These are phyloP conservation scores for Chaetophractus vellerosus DNA, from an alignment of 2,797 vertebrate species.

Conservation along the genomic window DNA sequence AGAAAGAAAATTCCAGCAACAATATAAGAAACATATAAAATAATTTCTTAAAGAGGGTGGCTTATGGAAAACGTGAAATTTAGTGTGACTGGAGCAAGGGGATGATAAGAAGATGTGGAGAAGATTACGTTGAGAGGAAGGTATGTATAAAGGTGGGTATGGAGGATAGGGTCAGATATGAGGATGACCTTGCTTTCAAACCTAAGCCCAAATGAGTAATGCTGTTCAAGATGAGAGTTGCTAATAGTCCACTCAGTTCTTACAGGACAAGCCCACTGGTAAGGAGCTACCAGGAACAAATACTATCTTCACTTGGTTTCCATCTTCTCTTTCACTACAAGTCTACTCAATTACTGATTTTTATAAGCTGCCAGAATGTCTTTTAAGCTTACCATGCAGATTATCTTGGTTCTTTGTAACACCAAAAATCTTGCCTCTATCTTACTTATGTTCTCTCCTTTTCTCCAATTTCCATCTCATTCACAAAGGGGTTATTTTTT, in stretches of 20 bases:
- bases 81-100: neutral
- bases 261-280: neutral
- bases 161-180: neutral
- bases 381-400: neutral
- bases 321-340: neutral
- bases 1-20: neutral
- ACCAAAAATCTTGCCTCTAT: neutral
- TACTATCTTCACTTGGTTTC: neutral
- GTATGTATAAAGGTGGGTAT: neutral
- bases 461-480: slow-evolving; percentile 26
- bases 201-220: neutral
- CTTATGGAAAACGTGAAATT: neutral
- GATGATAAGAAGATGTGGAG: neutral
- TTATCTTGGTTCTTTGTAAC: neutral
- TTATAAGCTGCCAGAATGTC: neutral
- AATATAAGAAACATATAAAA: neutral
- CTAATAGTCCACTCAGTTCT: neutral
- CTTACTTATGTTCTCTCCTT: neutral
- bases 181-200: slow-evolving; percentile 39
- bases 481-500: neutral
- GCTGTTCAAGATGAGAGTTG: neutral
- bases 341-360: neutral
- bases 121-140: neutral
- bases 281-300: neutral
- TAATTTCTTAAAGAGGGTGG: neutral